Evolutionary conservation across 2,113 vertebrate genomes (phyloP), one percentile per base, ranked within the genome.

Genomic region (Stegastes partitus): DNA sequence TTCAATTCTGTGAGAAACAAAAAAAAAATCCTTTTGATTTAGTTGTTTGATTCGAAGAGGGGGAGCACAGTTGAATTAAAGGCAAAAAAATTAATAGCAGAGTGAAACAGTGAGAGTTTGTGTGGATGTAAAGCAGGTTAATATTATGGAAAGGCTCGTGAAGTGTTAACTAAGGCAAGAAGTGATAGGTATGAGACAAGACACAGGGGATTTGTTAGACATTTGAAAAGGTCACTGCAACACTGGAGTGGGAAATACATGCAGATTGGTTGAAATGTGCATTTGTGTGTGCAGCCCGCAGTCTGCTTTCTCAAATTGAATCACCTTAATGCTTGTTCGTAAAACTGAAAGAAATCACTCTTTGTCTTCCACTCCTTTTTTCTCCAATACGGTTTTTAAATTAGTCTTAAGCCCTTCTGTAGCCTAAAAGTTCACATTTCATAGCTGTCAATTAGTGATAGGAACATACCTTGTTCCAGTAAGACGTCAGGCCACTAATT

Each of bases 191-290:
- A n/a, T 21, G 63, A 73, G 53, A 58, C 74, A 19, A 68, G 15
- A 49, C 51, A 55, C 28, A 11, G 5, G 55, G 64, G 69, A 68
- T 81, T 82, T 42, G 64, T 76, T 56, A 55, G 72, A 80, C 58
- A 62, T 58, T 44, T 70, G 25, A 72, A 82, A 89, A 84, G 84
- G 82, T 88, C 69, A 70, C 34, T 37, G 68, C 26, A 53, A n/a
- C 9, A 0, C 23, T 12, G 18, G 10, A 58, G 59, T 15, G 15
- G 18, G 68, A 77, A 79, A 74, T 66, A 57, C 49, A 69, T 63
- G 65, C 64, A 74, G 68, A 72, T 21, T 65, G 50, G 34, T 57
- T 55, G 23, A 70, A 56, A 1, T 28, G 21, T 18, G 50, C 10
- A 19, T n/a, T 22, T 12, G 2, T 45, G 45, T 58, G 28, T 21